Base-by-base conservation (phyloP, 1,140 invertebrate species). In the Dufourea novaeangliae region DNA sequence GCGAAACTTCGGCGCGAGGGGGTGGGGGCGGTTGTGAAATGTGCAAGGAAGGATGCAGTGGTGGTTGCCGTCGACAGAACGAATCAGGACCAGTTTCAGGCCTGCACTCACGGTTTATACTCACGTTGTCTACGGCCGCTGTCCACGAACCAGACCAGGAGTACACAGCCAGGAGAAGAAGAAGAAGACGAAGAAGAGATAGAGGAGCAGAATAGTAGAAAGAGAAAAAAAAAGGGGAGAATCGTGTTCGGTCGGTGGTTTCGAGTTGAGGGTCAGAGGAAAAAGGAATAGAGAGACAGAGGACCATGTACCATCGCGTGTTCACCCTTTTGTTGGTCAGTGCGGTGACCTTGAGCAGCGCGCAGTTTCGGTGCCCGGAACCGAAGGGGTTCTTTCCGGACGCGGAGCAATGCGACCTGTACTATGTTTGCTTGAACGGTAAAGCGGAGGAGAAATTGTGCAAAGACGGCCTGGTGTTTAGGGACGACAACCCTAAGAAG, bases 391-490 rank as follows among this genome's bases (percentile, higher is more conserved):
- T 94, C 90, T 97, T 95, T 91, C 93, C 96, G 1, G 96, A 97
- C 90, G 93, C 93, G 2, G 93, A 94, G 81, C 96, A 97, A 89
- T 97, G 97, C 89, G 97, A 97, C 91, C 94, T 96, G 46, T 97
- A 97, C 90, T 97, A 96, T 88, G 94, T 94, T 83, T 97, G 96
- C 91, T 91, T 93, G 63, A 94, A 95, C 89, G 94, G 94, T 84
- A 90, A 94, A 69, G 83, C 95, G 11, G 95, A 96, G 86, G 93
- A 95, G 79, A 95, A 94, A 80, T 91, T 97, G 7, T 97, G 97
- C 90, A 96, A 96, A 4, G 97, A 97, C 84, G 97, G 97, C 1
- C 93, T 97, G 25, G 95, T 97, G 6, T 97, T 97, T 90, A 94
- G 95, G 82, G 95, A 96, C 83, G 94, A 94, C 69, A 95, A 95